Evolutionary conservation across 2,888 invertebrate genomes (phyloP).

Genomic region (Scaptomyza reducta): DNA sequence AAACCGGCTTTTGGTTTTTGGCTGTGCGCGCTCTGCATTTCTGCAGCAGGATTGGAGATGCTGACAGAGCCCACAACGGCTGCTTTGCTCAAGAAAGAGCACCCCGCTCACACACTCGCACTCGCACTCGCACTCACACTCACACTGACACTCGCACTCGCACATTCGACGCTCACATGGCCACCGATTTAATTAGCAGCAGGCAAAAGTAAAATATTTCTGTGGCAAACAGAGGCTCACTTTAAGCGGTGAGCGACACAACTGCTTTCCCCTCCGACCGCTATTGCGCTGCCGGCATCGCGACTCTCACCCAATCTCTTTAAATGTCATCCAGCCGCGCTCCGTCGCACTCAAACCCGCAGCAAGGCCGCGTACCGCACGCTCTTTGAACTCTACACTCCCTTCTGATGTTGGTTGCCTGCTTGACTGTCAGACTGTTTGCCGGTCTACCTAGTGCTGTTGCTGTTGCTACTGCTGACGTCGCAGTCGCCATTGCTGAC

Average conservation of each 20-base stretch:
- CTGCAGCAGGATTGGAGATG: slow-evolving; percentile 76
- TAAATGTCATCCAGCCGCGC: slow-evolving; percentile 63
- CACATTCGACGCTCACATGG: slow-evolving; percentile 31
- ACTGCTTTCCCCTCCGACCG: slow-evolving; percentile 30
- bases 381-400: slow-evolving; percentile 74
- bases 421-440: slow-evolving; percentile 1
- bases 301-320: slow-evolving; percentile 68
- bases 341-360: slow-evolving; percentile 56
- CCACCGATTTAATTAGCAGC: slow-evolving; percentile 62
- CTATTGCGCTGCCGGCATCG: slow-evolving; percentile 24
- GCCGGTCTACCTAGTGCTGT: slow-evolving; percentile 34
- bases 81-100: slow-evolving; percentile 56
- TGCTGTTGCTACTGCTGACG: slow-evolving; percentile 48
- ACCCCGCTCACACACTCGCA: slow-evolving; percentile 44
- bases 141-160: too few species aligned
- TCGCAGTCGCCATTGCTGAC: slow-evolving; percentile 45
- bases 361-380: slow-evolving; percentile 53
- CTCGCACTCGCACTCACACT: slow-evolving; percentile 24
- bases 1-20: slow-evolving; percentile 78
- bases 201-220: slow-evolving; percentile 40
- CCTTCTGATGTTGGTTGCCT: slow-evolving; percentile 30
- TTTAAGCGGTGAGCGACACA: slow-evolving; percentile 45
- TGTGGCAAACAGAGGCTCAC: slow-evolving; percentile 53
- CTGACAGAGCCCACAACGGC: slow-evolving; percentile 52
- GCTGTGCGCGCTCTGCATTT: slow-evolving; percentile 75